Percentiles rank a stretch among this genome's conserved stretches.
Conservation (phyloP, 2,113 vertebrate species). For the Chaetorhynchus papuensis region DNA sequence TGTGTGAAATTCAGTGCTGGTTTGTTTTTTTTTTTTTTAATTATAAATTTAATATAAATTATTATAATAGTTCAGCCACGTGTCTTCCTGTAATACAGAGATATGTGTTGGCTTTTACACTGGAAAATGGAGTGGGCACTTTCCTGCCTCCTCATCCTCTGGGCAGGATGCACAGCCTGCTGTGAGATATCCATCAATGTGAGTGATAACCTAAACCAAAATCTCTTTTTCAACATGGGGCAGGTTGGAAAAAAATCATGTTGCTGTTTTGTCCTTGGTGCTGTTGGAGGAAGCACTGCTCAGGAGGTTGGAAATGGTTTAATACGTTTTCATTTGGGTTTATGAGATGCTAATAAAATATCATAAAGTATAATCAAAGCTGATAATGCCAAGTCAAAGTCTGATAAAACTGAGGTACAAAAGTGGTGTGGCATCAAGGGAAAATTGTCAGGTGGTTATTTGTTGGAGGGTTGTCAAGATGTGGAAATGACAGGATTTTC, state of each 20-base stretch:
- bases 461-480: background rate
- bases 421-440: background rate
- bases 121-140: background rate
- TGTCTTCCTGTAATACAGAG: background rate
- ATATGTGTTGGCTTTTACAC: background rate
- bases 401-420: background rate
- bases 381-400: background rate
- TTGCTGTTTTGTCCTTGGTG: background rate
- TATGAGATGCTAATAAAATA: background rate
- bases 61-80: background rate
- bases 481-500: background rate
- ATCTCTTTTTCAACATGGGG: background rate
- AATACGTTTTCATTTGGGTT: background rate
- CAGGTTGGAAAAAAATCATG: background rate
- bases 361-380: background rate
- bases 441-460: background rate
- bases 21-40: background rate
- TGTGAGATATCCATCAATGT: too few relatives aligned
- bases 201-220: background rate
- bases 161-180: too few relatives aligned
- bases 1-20: background rate
- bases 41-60: background rate
- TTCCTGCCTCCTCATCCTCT: background rate
- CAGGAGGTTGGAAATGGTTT: background rate
- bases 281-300: background rate